A percentile compares a stretch with the other conserved stretches of the same genome.
Evolutionary conservation across 2,113 vertebrate species (phyloP).

Genomic region (Antechinus flavipes): DNA sequence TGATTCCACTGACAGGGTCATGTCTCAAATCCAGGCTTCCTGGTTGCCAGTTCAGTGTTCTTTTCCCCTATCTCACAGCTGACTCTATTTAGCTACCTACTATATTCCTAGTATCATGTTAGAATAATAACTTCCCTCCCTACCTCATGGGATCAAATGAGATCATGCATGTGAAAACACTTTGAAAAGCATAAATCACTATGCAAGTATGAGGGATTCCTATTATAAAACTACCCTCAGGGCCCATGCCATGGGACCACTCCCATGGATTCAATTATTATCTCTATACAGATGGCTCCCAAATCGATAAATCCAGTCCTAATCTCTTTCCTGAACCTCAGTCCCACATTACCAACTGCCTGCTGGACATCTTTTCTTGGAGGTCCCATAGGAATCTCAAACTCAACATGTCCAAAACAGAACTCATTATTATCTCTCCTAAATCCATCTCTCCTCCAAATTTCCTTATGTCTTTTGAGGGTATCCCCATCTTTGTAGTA

Average conservation of each 20-base stretch:
- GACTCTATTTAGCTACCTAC: not conserved
- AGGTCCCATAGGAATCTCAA: not conserved
- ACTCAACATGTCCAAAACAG: not conserved
- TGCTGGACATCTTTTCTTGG: not conserved
- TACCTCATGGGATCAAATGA: not conserved
- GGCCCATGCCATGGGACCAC: not conserved
- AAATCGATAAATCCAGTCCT: not conserved
- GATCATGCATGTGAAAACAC: not conserved
- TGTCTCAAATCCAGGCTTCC: not conserved
- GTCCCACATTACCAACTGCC: not conserved
- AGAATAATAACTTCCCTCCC: conserved; percentile 1
- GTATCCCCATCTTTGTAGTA: not conserved
- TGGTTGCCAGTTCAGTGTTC: not conserved
- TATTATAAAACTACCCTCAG: not conserved
- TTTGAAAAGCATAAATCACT: not conserved
- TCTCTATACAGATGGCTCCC: conserved; percentile 1
- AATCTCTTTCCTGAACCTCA: not conserved
- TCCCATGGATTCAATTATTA: conserved; percentile 2
- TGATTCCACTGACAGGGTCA: not conserved
- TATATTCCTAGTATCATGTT: not conserved
- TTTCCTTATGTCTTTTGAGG: not conserved
- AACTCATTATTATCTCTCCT: not conserved
- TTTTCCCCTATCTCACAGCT: not conserved
- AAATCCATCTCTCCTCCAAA: not conserved
- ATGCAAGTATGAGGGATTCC: not conserved